Evolutionary conservation across 2,113 vertebrate species (phyloP).

Genomic region (Chaetodon auriga): DNA sequence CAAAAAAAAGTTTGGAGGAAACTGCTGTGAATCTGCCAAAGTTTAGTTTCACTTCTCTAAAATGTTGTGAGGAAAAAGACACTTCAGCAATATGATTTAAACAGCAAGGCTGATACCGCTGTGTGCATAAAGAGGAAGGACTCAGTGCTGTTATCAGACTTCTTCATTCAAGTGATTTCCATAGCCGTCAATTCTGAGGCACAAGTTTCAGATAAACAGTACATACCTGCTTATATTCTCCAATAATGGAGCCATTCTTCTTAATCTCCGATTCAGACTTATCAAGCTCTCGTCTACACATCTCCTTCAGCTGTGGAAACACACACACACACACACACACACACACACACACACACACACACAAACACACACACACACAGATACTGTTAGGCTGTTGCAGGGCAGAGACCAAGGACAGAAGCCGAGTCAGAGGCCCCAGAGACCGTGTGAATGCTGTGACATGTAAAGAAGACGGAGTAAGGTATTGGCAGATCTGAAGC

Average conservation of each 20-base stretch:
- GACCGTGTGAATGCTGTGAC: conserved; percentile 41
- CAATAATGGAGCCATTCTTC: conserved; percentile 98
- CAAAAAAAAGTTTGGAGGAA: background rate
- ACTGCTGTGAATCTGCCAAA: background rate
- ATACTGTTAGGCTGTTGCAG: conserved; percentile 28
- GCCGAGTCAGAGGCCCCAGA: conserved; percentile 40
- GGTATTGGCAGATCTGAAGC: conserved; percentile 56
- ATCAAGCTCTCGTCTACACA: conserved; percentile 96
- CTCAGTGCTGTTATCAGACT: background rate
- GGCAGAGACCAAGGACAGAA: conserved; percentile 51
- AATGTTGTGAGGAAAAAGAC: background rate
- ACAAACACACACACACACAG: conserved; percentile 46
- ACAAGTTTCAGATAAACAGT: background rate
- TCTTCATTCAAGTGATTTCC: background rate
- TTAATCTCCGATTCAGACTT: conserved; percentile 98
- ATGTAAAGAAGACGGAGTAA: conserved; percentile 56
- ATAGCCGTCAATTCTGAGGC: background rate
- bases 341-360: conserved; percentile 45
- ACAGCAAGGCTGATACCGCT: background rate
- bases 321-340: conserved; percentile 49
- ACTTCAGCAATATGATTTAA: background rate
- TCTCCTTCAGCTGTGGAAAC: conserved; percentile 93
- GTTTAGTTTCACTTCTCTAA: conserved; percentile 30
- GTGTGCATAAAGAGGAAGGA: background rate
- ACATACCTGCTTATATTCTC: conserved; percentile 98